These are phyloP conservation scores for Exaiptasia diaphana DNA, from an alignment of 64 coral and sea anemone genomes.

Conservation along the genomic window DNA sequence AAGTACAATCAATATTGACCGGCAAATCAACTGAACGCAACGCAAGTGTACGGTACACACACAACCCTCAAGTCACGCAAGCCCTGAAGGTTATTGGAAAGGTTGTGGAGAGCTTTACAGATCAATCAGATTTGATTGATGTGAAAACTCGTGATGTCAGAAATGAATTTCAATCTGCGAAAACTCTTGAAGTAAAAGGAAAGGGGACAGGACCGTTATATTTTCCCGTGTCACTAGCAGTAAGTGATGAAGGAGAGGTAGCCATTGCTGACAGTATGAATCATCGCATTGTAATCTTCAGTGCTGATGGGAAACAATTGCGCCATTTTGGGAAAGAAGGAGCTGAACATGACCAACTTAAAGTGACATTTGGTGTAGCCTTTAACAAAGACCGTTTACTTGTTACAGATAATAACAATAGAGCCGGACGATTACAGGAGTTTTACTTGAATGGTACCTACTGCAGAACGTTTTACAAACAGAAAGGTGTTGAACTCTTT, in stretches of 20 bases:
- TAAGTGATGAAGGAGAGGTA: constrained; percentile 48
- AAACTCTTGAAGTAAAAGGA: constrained; percentile 67
- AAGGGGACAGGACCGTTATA: constrained; percentile 63
- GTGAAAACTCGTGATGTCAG: constrained; percentile 61
- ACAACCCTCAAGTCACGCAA: background rate
- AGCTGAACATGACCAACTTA: constrained; percentile 16
- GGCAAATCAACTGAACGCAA: background rate
- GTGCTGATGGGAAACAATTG: constrained; percentile 48
- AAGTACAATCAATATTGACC: background rate
- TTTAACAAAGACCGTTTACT: constrained; percentile 15
- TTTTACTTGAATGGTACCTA: constrained; percentile 11
- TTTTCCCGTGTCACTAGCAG: constrained; percentile 46
- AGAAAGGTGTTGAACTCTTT: background rate
- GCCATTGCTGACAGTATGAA: constrained; percentile 74
- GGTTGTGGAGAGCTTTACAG: background rate
- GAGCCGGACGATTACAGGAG: constrained; percentile 55
- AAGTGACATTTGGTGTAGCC: constrained; percentile 56
- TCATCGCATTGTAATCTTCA: constrained; percentile 69
- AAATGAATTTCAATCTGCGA: too few species aligned
- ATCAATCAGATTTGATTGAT: background rate
- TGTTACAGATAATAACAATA: constrained; percentile 41
- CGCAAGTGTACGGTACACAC: too few species aligned
- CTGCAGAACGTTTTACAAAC: background rate
- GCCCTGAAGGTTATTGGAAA: background rate
- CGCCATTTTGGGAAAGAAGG: constrained; percentile 78